phyloP scores from a whole-genome alignment of 2,797 vertebrate species.

The Enteromius radiatus region DNA sequence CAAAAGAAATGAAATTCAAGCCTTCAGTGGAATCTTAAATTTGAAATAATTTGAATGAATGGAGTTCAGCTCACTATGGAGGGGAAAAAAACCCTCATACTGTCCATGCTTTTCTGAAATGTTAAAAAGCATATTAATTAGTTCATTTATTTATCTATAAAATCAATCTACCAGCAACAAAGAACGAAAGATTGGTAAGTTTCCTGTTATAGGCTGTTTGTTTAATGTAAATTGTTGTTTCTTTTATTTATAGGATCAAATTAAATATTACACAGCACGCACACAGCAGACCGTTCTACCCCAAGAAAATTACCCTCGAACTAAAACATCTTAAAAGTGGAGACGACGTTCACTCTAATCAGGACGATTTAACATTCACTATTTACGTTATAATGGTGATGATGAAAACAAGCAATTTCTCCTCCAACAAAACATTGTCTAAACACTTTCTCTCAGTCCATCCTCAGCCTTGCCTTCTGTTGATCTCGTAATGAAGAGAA shows the following conservation, averaged over 20 bases:
- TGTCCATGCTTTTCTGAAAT: constrained; percentile 61
- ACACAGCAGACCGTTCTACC: not conserved
- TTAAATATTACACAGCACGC: not conserved
- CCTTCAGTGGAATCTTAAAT: constrained; percentile 12
- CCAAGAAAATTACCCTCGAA: not conserved
- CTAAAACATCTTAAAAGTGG: not conserved
- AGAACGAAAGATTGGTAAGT: not conserved
- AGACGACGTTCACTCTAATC: not conserved
- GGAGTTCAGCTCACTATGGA: not conserved
- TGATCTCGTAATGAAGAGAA: not conserved
- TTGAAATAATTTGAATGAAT: constrained; percentile 35
- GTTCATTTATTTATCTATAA: not conserved
- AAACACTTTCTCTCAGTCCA: not conserved
- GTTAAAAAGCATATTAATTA: not conserved
- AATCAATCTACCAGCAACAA: not conserved
- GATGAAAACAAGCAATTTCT: not conserved
- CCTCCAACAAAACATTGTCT: not conserved
- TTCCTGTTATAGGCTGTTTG: not conserved
- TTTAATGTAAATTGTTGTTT: not conserved
- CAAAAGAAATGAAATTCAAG: constrained; percentile 28
- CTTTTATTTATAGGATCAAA: not conserved
- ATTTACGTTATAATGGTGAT: not conserved
- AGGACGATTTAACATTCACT: not conserved
- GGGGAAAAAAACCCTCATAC: not conserved
- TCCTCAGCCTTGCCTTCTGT: no score